Evolutionary conservation across 2,888 invertebrate species (phyloP).

Genomic region (Plemyria rubiginata): DNA sequence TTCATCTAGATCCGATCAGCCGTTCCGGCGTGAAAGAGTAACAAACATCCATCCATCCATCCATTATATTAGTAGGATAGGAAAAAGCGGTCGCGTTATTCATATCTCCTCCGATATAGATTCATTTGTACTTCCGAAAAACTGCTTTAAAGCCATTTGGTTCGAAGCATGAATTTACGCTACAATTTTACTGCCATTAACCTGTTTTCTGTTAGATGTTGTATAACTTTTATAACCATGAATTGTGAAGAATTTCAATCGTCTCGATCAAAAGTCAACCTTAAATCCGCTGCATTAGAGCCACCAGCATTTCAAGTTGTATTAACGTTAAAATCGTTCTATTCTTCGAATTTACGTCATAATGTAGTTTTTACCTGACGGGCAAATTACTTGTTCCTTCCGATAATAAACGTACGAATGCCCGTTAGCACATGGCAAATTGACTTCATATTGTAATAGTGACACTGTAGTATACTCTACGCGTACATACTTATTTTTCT

Average conservation of each 20-base stretch:
- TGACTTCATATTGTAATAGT: too few relatives aligned
- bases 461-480: too few relatives aligned
- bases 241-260: background rate
- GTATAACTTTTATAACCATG: slow-evolving; percentile 4
- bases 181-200: slow-evolving; percentile 5
- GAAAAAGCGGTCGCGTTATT: too few relatives aligned
- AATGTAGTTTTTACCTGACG: background rate
- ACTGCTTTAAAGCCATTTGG: background rate
- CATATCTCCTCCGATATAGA: too few relatives aligned
- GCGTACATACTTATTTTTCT: too few relatives aligned
- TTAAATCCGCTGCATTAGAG: background rate
- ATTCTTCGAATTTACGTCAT: background rate
- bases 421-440: too few relatives aligned
- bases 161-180: background rate
- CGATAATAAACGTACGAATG: too few relatives aligned
- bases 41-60: too few relatives aligned
- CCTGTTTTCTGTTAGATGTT: background rate
- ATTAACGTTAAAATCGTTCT: background rate
- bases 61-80: too few relatives aligned
- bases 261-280: background rate
- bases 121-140: background rate
- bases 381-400: too few relatives aligned
- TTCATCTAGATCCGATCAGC: too few relatives aligned
- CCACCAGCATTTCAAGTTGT: background rate
- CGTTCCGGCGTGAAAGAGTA: too few relatives aligned